phyloP scores from a whole-genome alignment of 2,113 vertebrate species.

The Bothrops jararaca region DNA sequence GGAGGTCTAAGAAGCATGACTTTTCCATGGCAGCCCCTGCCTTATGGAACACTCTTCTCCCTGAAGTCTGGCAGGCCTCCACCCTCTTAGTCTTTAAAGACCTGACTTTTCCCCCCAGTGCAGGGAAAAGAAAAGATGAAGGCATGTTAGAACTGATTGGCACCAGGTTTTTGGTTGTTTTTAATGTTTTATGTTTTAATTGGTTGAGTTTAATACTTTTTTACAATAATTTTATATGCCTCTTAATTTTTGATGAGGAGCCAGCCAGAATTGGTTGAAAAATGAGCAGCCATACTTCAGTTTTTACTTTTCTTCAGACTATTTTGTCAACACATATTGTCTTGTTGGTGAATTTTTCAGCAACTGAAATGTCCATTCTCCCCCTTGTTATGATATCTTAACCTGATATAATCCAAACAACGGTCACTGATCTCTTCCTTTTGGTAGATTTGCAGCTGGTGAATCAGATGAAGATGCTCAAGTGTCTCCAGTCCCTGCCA shows the following conservation, averaged over 20 bases:
- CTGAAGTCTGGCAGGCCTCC: background rate
- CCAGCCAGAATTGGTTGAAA: background rate
- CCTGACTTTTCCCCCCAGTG: background rate
- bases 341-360: background rate
- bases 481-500: background rate
- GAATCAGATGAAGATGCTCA: background rate
- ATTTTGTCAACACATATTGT: background rate
- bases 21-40: background rate
- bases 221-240: background rate
- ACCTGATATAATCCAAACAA: background rate
- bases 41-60: background rate
- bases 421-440: background rate
- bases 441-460: background rate
- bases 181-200: background rate
- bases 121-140: background rate
- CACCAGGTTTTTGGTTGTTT: background rate
- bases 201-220: background rate
- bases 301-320: background rate
- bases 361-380: background rate
- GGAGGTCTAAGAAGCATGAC: background rate
- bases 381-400: background rate
- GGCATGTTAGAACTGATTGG: background rate
- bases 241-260: background rate
- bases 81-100: background rate
- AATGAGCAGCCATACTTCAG: background rate